Evolutionary conservation across 1,140 invertebrate species (phyloP).

Genomic region (Neocloeon triangulifer): DNA sequence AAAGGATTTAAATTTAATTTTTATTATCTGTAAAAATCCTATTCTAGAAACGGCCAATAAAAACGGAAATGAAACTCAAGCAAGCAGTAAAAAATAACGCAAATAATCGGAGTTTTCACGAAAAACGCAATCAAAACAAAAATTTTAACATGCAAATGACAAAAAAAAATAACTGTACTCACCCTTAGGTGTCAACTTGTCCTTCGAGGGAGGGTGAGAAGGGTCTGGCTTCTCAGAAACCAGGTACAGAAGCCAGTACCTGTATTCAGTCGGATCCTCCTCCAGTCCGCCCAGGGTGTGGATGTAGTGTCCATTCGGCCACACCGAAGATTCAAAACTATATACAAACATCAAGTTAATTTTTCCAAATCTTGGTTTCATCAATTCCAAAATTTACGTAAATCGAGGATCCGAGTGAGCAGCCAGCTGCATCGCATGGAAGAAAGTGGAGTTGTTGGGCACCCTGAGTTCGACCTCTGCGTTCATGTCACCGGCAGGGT

Average conservation of each 20-base stretch:
- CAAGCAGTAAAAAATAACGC: not conserved
- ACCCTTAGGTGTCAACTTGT: conserved; percentile 65
- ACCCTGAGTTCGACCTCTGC: too few species aligned
- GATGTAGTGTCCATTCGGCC: conserved; percentile 77
- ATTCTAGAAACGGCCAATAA: too few species aligned
- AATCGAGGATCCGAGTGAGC: conserved; percentile 37
- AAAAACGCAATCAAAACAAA: not conserved
- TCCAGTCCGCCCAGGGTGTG: conserved; percentile 66
- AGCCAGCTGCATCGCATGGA: conserved; percentile 60
- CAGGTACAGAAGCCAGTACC: conserved; percentile 69
- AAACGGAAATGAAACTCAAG: too few species aligned
- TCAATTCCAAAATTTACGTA: conserved; percentile 19
- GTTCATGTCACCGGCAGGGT: conserved; percentile 42
- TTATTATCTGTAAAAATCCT: too few species aligned
- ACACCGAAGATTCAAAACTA: conserved; percentile 56
- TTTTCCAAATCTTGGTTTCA: not conserved
- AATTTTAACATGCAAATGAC: too few species aligned
- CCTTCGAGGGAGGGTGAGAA: conserved; percentile 51
- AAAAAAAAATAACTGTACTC: conserved; percentile 12
- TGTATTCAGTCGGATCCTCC: conserved; percentile 67
- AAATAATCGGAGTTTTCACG: not conserved
- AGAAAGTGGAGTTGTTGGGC: conserved; percentile 55
- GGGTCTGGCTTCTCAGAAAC: conserved; percentile 51
- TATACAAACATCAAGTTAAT: conserved; percentile 5
- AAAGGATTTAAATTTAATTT: too few species aligned